Evolutionary conservation across 1,140 invertebrate genomes (phyloP).

Genomic region (Aphaenogaster rudis): DNA sequence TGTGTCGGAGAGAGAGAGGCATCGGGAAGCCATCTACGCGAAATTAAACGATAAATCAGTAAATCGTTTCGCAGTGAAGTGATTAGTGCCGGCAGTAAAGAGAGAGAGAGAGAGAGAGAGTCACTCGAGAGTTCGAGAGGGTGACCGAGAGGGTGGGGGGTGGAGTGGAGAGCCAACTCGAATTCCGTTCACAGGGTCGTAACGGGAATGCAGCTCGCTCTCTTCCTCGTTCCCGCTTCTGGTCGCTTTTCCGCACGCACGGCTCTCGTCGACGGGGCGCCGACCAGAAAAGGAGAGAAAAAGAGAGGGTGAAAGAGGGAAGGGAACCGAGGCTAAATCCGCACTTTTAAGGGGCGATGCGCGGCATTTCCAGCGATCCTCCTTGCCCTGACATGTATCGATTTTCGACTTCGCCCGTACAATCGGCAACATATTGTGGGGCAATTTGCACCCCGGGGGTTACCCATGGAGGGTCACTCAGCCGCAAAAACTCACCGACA

Average conservation of each 20-base stretch:
- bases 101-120: neutral
- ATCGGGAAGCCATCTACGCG: conserved; percentile 69
- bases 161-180: conserved; percentile 23
- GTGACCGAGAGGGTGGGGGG: neutral
- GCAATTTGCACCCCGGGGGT: conserved; percentile 72
- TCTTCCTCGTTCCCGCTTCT: conserved; percentile 11
- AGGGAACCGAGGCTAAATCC: conserved; percentile 16
- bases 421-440: conserved; percentile 80
- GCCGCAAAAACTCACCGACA: conserved; percentile 72
- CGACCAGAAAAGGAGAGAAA: neutral
- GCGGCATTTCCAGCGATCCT: conserved; percentile 32
- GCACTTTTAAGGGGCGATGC: conserved; percentile 52
- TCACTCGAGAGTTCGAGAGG: conserved; percentile 40
- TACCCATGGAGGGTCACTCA: conserved; percentile 68
- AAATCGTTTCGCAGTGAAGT: conserved; percentile 73
- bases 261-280: neutral
- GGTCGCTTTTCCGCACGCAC: conserved; percentile 6
- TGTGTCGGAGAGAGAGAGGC: conserved; percentile 5
- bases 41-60: conserved; percentile 77
- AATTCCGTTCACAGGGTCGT: conserved; percentile 46
- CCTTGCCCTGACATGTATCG: conserved; percentile 58
- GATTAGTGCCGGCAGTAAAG: conserved; percentile 75
- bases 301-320: neutral
- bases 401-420: conserved; percentile 71
- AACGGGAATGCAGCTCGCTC: neutral